Evolutionary conservation across 2,888 invertebrate species (phyloP).

Genomic region (Esperia sulphurella): DNA sequence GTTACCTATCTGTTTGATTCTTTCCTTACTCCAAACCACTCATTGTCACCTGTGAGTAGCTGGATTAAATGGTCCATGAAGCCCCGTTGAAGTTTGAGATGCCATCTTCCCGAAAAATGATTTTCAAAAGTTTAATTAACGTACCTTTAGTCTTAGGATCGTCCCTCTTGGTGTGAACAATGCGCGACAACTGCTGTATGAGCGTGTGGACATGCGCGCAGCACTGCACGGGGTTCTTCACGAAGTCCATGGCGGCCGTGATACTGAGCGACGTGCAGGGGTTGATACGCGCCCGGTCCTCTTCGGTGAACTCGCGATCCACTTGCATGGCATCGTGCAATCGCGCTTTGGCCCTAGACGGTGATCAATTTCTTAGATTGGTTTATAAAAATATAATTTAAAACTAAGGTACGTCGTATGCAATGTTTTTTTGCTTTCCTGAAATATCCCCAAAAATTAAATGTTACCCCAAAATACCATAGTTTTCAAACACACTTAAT

Average conservation of each 20-base stretch:
- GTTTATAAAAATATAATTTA: too few relatives aligned
- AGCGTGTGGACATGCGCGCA: conserved; percentile 94
- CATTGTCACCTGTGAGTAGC: too few relatives aligned
- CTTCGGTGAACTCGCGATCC: conserved; percentile 90
- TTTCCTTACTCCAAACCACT: too few relatives aligned
- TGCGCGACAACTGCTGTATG: conserved; percentile 91
- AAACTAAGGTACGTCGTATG: too few relatives aligned
- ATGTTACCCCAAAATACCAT: too few relatives aligned
- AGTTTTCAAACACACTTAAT: too few relatives aligned
- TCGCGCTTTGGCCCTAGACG: conserved; percentile 92
- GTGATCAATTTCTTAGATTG: background rate
- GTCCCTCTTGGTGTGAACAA: conserved; percentile 91
- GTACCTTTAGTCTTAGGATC: conserved; percentile 92
- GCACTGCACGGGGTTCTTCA: conserved; percentile 96
- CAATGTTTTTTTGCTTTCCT: too few relatives aligned
- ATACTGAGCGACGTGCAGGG: conserved; percentile 96
- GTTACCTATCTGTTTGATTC: too few relatives aligned
- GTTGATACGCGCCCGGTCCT: conserved; percentile 93
- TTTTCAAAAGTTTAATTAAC: background rate
- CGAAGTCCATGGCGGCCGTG: conserved; percentile 93
- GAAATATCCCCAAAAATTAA: too few relatives aligned
- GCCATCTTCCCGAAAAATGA: too few relatives aligned
- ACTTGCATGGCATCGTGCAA: conserved; percentile 95
- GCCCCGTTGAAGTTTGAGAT: too few relatives aligned
- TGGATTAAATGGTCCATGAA: too few relatives aligned